Percentiles rank a stretch among this genome's conserved stretches.
These are phyloP conservation scores for Numenius arquata DNA, from an alignment of 2,113 vertebrate genomes.

Conservation along the genomic window DNA sequence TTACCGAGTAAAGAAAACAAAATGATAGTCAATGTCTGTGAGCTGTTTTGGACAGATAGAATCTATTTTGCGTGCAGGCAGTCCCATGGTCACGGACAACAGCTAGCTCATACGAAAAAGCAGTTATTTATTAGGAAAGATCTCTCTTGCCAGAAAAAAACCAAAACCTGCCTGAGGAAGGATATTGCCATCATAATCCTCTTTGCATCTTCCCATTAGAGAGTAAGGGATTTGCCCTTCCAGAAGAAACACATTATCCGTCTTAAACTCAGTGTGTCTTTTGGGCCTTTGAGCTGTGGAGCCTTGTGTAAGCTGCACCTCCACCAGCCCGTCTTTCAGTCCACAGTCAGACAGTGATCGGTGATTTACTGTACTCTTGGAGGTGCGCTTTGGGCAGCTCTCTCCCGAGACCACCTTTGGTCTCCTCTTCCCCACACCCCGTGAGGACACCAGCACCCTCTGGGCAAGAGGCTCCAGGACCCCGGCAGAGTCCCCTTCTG, in stretches of 20 bases:
- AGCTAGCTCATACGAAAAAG: not conserved
- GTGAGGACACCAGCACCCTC: not conserved
- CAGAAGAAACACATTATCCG: not conserved
- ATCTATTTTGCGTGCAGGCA: not conserved
- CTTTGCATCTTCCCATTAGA: not conserved
- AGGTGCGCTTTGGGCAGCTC: not conserved
- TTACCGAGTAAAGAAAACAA: slow-evolving; percentile 11
- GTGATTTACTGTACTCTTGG: not conserved
- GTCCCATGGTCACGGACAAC: not conserved
- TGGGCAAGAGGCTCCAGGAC: not conserved
- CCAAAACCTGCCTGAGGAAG: not conserved
- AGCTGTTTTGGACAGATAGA: not conserved
- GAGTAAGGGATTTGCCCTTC: not conserved
- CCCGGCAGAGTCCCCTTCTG: not conserved
- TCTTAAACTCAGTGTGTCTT: not conserved
- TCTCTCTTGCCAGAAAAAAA: not conserved
- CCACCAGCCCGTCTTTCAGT: not conserved
- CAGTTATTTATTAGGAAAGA: not conserved
- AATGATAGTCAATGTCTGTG: slow-evolving; percentile 1
- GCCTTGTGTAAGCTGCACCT: not conserved
- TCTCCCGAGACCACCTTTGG: not conserved
- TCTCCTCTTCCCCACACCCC: not conserved
- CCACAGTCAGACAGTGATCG: not conserved
- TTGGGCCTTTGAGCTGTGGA: not conserved
- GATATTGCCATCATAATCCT: not conserved